Conservation (phyloP, 2,888 invertebrate species). For the Vesta saturnalis region DNA sequence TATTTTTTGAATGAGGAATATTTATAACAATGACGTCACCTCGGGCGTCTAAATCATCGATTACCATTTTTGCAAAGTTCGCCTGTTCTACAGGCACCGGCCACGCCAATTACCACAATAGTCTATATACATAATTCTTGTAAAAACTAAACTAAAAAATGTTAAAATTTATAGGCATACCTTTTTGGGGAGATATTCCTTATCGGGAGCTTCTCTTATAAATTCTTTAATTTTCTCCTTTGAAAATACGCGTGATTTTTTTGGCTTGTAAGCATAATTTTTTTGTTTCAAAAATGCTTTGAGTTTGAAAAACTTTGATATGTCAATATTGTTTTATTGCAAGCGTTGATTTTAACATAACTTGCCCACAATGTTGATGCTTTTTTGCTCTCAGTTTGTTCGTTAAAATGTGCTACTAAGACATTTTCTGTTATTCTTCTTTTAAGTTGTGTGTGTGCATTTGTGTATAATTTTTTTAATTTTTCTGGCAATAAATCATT, state of each 20-base stretch:
- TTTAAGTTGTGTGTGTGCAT: background rate
- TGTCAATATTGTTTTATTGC: background rate
- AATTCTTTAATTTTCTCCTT: background rate
- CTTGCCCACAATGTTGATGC: conserved; percentile 6
- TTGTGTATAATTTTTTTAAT: background rate
- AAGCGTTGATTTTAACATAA: no score
- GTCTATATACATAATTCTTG: background rate
- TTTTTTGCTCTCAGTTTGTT: background rate
- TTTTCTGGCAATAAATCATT: conserved; percentile 1
- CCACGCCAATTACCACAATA: conserved; percentile 1
- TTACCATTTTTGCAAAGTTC: background rate
- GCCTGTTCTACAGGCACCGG: conserved; percentile 5
- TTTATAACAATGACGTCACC: conserved; percentile 5
- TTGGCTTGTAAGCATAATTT: background rate
- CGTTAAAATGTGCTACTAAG: background rate
- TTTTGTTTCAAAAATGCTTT: background rate
- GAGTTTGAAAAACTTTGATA: conserved; percentile 3
- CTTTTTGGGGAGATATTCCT: no score
- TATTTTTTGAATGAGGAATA: background rate
- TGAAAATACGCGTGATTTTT: background rate
- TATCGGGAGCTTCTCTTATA: conserved; percentile 2
- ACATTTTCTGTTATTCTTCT: conserved; percentile 3
- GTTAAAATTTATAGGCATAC: background rate
- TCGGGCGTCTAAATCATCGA: background rate
- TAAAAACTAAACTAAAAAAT: background rate